Base-by-base conservation (phyloP, 1,140 invertebrate genomes). In the Camponotus floridanus region DNA sequence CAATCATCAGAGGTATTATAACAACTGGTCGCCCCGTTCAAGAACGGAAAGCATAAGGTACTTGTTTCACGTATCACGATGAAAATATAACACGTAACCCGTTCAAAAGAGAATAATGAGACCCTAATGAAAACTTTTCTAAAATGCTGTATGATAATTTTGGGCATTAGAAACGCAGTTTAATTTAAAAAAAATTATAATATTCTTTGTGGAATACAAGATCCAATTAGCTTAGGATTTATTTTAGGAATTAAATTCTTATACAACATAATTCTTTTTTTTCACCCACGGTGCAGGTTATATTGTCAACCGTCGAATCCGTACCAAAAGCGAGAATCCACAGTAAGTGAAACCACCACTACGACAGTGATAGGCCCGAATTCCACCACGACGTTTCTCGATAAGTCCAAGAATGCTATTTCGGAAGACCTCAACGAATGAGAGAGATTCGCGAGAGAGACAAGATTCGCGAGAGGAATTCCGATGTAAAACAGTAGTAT, bases 1-100 rank as follows among this genome's bases (percentile, higher is more conserved):
- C 15, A 96, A 95, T n/a, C 92, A 97, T 71, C 93, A 96, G 87
- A 95, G 96, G 92, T 96, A 96, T 84, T 96, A 96, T 93, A 96
- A 96, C 90, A 97, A 98, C 93, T 97, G 97, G 96, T 98, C 97
- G 61, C 97, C 97, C 5, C 95, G 97, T 86, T 97, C 97, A 26
- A 95, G 97, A 90, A 97, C 97, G 7, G 97, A 98, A 92, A 98
- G 97, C 94, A 97, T 98, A 94, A 96, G 97, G 97, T 97, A 93
- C 61, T 73, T 48, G 21, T 62, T 61, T 61, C 55, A 61, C 26
- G n/a, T 73, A 73, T 55, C 36, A 45, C 39, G 15, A 68, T 13
- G 51, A 55, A 51, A 21, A 62, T 59, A 9, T 57, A 67, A 26
- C 9, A 31, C 8, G 8, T 57, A 57, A 74, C 21, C 0, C 8